Evolutionary conservation across 2,113 vertebrate species (phyloP).

Genomic region (Serilophus lunatus): DNA sequence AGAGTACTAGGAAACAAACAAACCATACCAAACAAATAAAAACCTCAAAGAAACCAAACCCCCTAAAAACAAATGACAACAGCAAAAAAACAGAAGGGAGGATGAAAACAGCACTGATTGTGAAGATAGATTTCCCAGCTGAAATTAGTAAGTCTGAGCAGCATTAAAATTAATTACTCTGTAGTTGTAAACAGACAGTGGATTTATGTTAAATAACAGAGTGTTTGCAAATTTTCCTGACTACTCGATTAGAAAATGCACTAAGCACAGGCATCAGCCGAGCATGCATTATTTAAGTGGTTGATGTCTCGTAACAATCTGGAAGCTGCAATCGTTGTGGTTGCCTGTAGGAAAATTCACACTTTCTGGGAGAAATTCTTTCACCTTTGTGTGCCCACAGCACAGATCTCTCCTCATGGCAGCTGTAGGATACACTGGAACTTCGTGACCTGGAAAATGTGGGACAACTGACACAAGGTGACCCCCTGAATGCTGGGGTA

Average conservation of each 20-base stretch:
- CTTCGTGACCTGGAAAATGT: slow-evolving; percentile 87
- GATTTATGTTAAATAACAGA: slow-evolving; percentile 83
- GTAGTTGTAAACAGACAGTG: slow-evolving; percentile 76
- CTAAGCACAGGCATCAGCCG: slow-evolving; percentile 70
- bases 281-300: slow-evolving; percentile 82
- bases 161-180: slow-evolving; percentile 76
- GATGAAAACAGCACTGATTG: not conserved
- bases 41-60: not conserved
- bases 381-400: slow-evolving; percentile 82
- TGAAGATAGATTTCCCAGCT: slow-evolving; percentile 50
- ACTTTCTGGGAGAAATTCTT: slow-evolving; percentile 82
- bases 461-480: slow-evolving; percentile 86
- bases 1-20: not conserved
- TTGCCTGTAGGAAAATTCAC: slow-evolving; percentile 79
- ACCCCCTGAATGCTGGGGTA: slow-evolving; percentile 82
- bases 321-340: slow-evolving; percentile 75
- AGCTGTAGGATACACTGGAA: slow-evolving; percentile 80
- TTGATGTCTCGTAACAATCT: slow-evolving; percentile 79
- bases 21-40: not conserved
- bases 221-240: slow-evolving; percentile 79
- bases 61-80: not conserved
- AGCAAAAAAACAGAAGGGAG: not conserved
- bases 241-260: slow-evolving; percentile 78
- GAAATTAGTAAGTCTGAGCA: slow-evolving; percentile 75
- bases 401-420: slow-evolving; percentile 74